These are phyloP conservation scores for Oscheius sp. DNA, from an alignment of 2,888 invertebrate genomes.

Conservation along the genomic window DNA sequence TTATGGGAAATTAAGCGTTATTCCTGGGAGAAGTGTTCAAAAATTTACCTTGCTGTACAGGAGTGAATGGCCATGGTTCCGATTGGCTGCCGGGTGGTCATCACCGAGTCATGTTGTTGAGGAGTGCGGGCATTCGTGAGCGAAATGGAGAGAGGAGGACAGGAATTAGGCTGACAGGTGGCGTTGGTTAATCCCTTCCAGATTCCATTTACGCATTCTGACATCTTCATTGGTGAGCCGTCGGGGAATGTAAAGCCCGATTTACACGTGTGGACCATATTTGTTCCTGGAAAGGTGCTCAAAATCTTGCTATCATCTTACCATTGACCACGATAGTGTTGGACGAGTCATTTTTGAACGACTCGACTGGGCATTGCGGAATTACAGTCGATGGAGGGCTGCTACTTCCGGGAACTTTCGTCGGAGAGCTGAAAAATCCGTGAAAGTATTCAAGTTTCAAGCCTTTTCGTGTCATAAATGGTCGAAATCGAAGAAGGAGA, in stretches of 20 bases:
- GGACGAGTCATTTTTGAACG: neutral
- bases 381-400: no score
- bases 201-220: neutral
- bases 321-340: constrained; percentile 2
- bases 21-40: neutral
- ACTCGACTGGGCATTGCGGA: neutral
- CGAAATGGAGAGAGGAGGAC: neutral
- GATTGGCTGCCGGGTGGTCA: neutral
- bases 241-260: neutral
- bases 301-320: no score
- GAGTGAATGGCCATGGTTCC: neutral
- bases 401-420: no score
- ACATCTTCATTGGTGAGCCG: neutral
- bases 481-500: no score
- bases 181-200: neutral
- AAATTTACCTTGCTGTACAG: neutral
- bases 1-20: no score
- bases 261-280: neutral
- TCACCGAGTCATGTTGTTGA: neutral
- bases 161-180: neutral
- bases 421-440: no score
- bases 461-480: no score
- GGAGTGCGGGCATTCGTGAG: neutral
- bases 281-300: no score
- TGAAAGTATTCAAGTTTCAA: no score